Evolutionary conservation across 2,113 vertebrate species (phyloP).

Genomic region (Carettochelys insculpta): DNA sequence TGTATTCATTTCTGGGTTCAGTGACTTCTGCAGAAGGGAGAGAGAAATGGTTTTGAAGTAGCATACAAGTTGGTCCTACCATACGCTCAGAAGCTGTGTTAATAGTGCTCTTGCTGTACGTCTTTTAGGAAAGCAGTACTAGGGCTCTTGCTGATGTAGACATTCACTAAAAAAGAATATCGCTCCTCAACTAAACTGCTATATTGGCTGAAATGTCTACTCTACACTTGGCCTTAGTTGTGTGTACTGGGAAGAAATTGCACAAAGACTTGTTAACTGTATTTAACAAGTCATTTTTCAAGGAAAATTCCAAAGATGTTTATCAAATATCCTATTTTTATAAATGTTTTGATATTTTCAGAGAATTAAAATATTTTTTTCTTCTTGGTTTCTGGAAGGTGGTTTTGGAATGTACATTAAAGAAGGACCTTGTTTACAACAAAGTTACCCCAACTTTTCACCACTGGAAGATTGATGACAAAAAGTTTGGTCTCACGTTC

Average conservation of each 20-base stretch:
- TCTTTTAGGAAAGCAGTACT: too few relatives aligned
- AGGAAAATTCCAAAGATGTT: neutral
- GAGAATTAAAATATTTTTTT: neutral
- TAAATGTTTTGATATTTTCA: neutral
- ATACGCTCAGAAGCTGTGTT: neutral
- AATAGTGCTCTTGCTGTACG: too few relatives aligned
- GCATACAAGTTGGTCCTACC: neutral
- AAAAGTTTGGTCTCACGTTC: conserved; percentile 99
- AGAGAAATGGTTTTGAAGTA: neutral
- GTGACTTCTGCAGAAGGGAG: neutral
- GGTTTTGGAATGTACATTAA: conserved; percentile 96
- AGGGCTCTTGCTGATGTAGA: neutral
- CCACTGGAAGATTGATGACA: conserved; percentile 98
- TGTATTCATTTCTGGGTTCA: neutral
- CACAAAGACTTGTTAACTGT: neutral
- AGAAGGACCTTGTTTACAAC: conserved; percentile 96
- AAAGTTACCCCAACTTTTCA: conserved; percentile 99
- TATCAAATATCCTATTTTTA: neutral
- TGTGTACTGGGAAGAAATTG: neutral
- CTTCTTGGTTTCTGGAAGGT: conserved; percentile 80
- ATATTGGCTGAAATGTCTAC: neutral
- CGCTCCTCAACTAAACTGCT: neutral
- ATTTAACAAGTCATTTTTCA: neutral
- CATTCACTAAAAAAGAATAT: neutral
- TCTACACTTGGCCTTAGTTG: neutral